These are phyloP conservation scores for Ormia ochracea DNA, from an alignment of 2,888 invertebrate species.

Conservation along the genomic window DNA sequence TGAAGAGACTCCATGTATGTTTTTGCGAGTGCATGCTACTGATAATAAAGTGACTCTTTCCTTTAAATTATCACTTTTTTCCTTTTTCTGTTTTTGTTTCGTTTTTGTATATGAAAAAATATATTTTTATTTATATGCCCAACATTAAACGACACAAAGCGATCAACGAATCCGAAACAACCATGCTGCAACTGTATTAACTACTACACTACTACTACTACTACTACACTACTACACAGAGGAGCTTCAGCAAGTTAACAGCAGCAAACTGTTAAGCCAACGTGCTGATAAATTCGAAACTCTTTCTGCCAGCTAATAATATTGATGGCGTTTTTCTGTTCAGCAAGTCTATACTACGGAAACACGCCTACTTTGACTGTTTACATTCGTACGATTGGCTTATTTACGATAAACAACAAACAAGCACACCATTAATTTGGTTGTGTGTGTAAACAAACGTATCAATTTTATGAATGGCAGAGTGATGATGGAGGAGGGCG, in stretches of 20 bases:
- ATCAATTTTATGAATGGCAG: neutral
- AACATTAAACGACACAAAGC: neutral
- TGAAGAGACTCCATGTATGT: slow-evolving; percentile 21
- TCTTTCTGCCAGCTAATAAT: slow-evolving; percentile 10
- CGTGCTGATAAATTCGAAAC: slow-evolving; percentile 26
- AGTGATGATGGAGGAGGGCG: slow-evolving; percentile 15
- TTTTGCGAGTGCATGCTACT: slow-evolving; percentile 34
- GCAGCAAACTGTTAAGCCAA: neutral
- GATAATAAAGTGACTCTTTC: slow-evolving; percentile 61
- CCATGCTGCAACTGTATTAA: neutral
- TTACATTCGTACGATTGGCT: slow-evolving; percentile 49
- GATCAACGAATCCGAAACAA: slow-evolving; percentile 18
- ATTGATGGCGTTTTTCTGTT: slow-evolving; percentile 1
- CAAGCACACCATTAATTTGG: neutral
- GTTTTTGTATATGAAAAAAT: neutral
- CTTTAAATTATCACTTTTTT: slow-evolving; percentile 53
- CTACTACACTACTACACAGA: slow-evolving; percentile 10
- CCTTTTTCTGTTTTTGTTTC: slow-evolving; percentile 49
- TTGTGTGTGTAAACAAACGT: neutral
- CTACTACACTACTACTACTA: slow-evolving; percentile 14
- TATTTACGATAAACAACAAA: slow-evolving; percentile 3
- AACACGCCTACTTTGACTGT: slow-evolving; percentile 58
- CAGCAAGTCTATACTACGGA: slow-evolving; percentile 44
- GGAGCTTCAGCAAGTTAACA: slow-evolving; percentile 17
- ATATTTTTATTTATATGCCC: slow-evolving; percentile 11